phyloP scores from a whole-genome alignment of 1,140 invertebrate species.

The Brachionus plicatilis region DNA sequence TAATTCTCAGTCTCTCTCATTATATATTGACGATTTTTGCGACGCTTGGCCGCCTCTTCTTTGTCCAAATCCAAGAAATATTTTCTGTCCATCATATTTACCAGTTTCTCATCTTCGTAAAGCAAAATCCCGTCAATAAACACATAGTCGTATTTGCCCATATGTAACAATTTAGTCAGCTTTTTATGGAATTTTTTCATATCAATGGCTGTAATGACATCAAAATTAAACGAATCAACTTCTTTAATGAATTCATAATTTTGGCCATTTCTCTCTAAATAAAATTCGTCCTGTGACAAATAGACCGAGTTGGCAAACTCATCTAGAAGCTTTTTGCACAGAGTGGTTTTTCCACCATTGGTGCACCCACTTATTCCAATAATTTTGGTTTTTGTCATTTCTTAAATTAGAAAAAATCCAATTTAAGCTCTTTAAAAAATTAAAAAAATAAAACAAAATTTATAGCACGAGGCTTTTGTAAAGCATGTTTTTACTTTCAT shows the following conservation, averaged over 20 bases:
- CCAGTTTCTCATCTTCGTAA: constrained; percentile 8
- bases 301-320: not conserved
- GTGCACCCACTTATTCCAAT: constrained; percentile 40
- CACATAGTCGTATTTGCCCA: not conserved
- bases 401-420: not conserved
- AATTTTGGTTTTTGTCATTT: constrained; percentile 27
- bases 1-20: constrained; percentile 19
- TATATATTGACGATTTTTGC: constrained; percentile 9
- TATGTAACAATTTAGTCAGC: not conserved
- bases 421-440: not conserved
- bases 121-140: constrained; percentile 20
- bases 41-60: not conserved
- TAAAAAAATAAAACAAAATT: not conserved
- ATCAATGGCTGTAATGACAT: constrained; percentile 15
- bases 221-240: constrained; percentile 29
- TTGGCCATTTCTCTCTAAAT: not conserved
- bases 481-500: not conserved
- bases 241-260: constrained; percentile 2
- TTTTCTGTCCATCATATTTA: not conserved
- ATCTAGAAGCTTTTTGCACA: not conserved
- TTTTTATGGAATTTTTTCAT: constrained; percentile 35
- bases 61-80: constrained; percentile 19
- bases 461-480: not conserved
- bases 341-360: constrained; percentile 34
- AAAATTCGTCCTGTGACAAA: constrained; percentile 28